These are phyloP conservation scores for Bombyx mori DNA, from an alignment of 1,140 invertebrate species.

Conservation along the genomic window DNA sequence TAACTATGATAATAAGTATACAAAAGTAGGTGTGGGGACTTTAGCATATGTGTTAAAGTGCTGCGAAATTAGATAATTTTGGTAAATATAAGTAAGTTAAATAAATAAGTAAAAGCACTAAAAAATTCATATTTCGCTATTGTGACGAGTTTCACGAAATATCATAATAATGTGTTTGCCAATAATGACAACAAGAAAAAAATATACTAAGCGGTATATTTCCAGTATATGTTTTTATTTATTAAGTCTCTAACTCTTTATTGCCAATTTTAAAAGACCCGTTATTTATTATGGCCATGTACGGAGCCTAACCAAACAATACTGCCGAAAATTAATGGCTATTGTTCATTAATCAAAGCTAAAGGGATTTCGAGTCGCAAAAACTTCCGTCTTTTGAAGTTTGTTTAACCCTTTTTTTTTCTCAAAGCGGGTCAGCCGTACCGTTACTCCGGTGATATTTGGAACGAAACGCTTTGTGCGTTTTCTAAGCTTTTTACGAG, in stretches of 20 bases:
- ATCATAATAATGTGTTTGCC: too few relatives aligned
- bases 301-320: constrained; percentile 34
- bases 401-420: constrained; percentile 54
- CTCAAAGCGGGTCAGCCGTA: constrained; percentile 19
- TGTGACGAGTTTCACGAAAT: too few relatives aligned
- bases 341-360: constrained; percentile 60
- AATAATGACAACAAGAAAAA: too few relatives aligned
- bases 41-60: too few relatives aligned
- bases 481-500: constrained; percentile 55
- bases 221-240: too few relatives aligned
- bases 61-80: too few relatives aligned
- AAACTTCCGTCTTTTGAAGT: constrained; percentile 31
- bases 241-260: neutral
- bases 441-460: constrained; percentile 50
- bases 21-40: too few relatives aligned
- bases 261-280: constrained; percentile 11
- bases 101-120: too few relatives aligned
- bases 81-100: too few relatives aligned
- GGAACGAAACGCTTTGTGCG: constrained; percentile 40
- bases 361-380: constrained; percentile 51
- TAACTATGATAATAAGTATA: too few relatives aligned
- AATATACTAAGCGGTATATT: too few relatives aligned
- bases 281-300: constrained; percentile 23
- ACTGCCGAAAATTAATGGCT: constrained; percentile 39
- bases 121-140: too few relatives aligned